Percentiles rank a stretch among this genome's conserved stretches.
Conservation (phyloP, 2,113 vertebrate genomes). For the Plectropomus leopardus region DNA sequence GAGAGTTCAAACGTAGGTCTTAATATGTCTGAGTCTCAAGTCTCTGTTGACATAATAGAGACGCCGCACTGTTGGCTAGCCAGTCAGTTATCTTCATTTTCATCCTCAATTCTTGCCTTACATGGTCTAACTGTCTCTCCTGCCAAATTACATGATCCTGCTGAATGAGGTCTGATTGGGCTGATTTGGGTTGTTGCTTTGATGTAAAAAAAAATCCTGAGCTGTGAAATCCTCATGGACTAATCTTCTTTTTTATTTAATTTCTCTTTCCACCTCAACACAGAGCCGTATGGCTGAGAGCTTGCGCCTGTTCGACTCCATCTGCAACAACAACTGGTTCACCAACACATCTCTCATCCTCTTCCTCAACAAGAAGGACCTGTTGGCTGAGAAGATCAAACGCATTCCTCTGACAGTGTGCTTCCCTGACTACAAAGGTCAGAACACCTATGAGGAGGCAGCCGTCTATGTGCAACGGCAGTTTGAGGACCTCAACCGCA, state of each 20-base stretch:
- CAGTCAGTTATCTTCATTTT: conserved; percentile 34
- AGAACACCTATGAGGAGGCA: conserved; percentile 98
- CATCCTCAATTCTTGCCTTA: conserved; percentile 19
- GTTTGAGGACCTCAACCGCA: conserved; percentile 99
- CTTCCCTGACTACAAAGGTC: conserved; percentile 98
- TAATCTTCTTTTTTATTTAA: conserved; percentile 2
- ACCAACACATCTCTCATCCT: conserved; percentile 99
- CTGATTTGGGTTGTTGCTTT: conserved; percentile 1
- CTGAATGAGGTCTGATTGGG: background rate
- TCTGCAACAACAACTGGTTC: conserved; percentile 99
- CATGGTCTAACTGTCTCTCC: conserved; percentile 6
- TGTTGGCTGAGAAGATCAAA: conserved; percentile 99
- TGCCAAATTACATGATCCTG: conserved; percentile 12
- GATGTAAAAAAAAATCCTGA: background rate
- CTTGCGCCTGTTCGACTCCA: conserved; percentile 98
- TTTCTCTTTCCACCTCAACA: conserved; percentile 11
- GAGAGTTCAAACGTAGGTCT: conserved; percentile 67
- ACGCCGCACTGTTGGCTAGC: conserved; percentile 36
- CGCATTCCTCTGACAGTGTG: conserved; percentile 97
- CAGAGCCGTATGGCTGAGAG: conserved; percentile 99
- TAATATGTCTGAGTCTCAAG: conserved; percentile 51
- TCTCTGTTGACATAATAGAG: conserved; percentile 75
- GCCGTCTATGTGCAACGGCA: conserved; percentile 98
- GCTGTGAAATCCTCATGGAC: conserved; percentile 21
- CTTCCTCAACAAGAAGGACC: conserved; percentile 99